These are phyloP conservation scores for Struthidea cinerea DNA, from an alignment of 2,113 vertebrate species.

Conservation along the genomic window DNA sequence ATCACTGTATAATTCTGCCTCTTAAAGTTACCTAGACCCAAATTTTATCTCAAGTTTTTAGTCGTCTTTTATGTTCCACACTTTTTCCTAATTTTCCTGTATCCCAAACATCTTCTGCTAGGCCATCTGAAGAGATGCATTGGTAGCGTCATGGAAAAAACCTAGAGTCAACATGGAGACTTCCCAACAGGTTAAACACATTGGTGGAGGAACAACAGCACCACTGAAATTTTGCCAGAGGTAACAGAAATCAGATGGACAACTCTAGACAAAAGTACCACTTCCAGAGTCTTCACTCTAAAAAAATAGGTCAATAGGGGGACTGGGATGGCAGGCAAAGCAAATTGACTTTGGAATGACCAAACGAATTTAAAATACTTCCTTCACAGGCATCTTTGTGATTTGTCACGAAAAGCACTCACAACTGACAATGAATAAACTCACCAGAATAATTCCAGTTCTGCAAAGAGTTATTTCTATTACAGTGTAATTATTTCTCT, in stretches of 20 bases:
- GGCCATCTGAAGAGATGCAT: neutral
- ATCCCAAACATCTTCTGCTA: neutral
- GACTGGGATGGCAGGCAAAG: neutral
- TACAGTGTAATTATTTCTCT: neutral
- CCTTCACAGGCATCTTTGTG: neutral
- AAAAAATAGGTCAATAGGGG: neutral
- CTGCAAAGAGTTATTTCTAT: neutral
- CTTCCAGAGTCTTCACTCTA: neutral
- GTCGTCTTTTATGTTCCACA: neutral
- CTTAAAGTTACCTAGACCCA: neutral
- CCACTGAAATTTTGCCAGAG: neutral
- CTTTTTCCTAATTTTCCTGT: neutral
- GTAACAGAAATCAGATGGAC: neutral
- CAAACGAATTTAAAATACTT: neutral
- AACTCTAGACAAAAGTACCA: neutral
- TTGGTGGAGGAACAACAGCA: neutral
- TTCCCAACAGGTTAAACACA: neutral
- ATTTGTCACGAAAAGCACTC: neutral
- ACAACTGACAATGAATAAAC: neutral
- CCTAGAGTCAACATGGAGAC: neutral
- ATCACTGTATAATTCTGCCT: neutral
- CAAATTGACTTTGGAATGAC: neutral
- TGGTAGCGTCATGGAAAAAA: neutral
- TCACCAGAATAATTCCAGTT: neutral
- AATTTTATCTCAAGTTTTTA: neutral